Percentiles rank a stretch among this genome's conserved stretches.
Evolutionary conservation across 1,140 invertebrate species (phyloP).

Genomic region (Leptinotarsa lineolata): DNA sequence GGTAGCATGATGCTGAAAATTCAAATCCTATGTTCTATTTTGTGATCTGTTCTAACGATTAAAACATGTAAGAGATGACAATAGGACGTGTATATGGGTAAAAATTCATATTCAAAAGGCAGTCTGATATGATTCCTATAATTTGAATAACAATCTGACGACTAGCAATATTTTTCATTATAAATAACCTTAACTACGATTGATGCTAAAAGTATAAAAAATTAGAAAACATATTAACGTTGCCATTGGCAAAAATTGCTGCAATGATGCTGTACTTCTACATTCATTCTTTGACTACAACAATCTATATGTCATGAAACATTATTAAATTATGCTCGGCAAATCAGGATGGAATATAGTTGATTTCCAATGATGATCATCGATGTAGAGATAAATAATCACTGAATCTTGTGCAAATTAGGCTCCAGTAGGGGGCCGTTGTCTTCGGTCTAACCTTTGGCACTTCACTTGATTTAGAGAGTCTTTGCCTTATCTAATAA

Average conservation of each 20-base stretch:
- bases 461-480: conserved; percentile 64
- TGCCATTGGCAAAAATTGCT: conserved; percentile 34
- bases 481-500: conserved; percentile 87
- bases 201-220: conserved; percentile 36
- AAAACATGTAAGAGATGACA: neutral
- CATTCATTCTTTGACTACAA: conserved; percentile 1
- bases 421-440: conserved; percentile 44
- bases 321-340: conserved; percentile 2
- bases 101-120: conserved; percentile 22
- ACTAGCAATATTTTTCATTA: conserved; percentile 34
- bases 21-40: too few species aligned
- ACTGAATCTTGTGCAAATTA: conserved; percentile 44
- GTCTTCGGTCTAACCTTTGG: conserved; percentile 49
- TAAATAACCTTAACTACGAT: conserved; percentile 32
- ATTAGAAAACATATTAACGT: conserved; percentile 34
- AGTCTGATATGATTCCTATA: conserved; percentile 38
- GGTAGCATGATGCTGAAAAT: too few species aligned
- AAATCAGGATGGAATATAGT: conserved; percentile 29
- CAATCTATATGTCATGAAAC: neutral
- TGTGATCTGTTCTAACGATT: neutral
- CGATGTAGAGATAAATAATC: conserved; percentile 40
- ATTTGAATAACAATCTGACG: conserved; percentile 21
- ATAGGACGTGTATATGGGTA: neutral
- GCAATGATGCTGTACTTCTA: conserved; percentile 14
- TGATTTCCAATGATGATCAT: conserved; percentile 31